Evolutionary conservation across 1,140 invertebrate species (phyloP), one percentile per base, ranked within the genome.

Genomic region (Drosophila willistoni): DNA sequence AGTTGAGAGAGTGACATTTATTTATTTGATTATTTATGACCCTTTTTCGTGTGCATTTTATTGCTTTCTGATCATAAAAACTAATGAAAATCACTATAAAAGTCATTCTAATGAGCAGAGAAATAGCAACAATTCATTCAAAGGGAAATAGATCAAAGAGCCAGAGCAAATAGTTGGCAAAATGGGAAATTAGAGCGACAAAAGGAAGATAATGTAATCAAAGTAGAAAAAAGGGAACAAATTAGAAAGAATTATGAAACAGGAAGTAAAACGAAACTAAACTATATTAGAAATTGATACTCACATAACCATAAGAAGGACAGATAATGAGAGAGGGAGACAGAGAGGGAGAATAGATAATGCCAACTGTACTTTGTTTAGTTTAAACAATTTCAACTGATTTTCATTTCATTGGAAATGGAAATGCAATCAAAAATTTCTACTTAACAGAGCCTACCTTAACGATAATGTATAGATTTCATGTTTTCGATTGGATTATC

Each of bases 401-500:
- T 36, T 39, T 39, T 39, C 3, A 13, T 13, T 39, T 39, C 4
- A 39, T 39, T 39, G 36, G 12, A 39, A 39, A 39, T 39, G 10
- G 36, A 12, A 39, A 39, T 39, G 36, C 36, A 39, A 39, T 13
- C 12, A 4, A 39, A 12, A 39, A 39, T 13, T 13, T 39, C 34
- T 12, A 36, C 10, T 36, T 54, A 54, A 17, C 14, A 25, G 12
- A 25, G 51, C 51, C 51, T 29, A 25, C 51, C 51, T 51, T 51
- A 51, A 54, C 14, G 36, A 39, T 39, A 39, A 39, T 34, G 25
- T 59, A 67, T 55, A 13, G 60, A 73, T 34, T 69, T 61, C 5
- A 39, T 59, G 33, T 59, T 59, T 51, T 51, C 44, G 17, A 51
- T 51, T 22, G 44, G 56, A 39, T 36, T 12, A 59, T 59, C 42